Evolutionary conservation across 2,113 vertebrate genomes (phyloP).

Genomic region (Nycticebus coucang): DNA sequence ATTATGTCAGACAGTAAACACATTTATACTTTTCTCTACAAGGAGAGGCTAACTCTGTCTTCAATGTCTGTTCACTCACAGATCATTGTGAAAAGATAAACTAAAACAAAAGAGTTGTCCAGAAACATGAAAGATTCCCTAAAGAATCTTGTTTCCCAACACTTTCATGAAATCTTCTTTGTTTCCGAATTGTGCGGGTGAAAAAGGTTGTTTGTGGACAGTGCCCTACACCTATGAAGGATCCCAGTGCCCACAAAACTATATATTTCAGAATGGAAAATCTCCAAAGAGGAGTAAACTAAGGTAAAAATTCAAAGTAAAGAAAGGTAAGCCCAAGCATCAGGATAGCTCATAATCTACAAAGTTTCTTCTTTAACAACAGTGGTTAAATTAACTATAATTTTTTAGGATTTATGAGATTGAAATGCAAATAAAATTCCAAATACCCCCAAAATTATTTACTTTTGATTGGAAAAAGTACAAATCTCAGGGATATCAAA

Average conservation of each 20-base stretch:
- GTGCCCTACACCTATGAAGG: neutral
- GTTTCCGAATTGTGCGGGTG: neutral
- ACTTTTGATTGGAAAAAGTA: neutral
- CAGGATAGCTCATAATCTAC: neutral
- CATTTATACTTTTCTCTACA: neutral
- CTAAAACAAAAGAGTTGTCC: neutral
- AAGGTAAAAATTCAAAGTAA: neutral
- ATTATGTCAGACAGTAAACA: neutral
- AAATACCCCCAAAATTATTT: neutral
- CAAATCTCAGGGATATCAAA: neutral
- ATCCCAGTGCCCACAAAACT: neutral
- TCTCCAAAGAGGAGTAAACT: neutral
- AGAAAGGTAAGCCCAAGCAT: neutral
- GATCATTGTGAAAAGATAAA: neutral
- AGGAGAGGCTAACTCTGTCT: neutral
- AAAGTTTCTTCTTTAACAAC: neutral
- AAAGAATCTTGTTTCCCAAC: neutral
- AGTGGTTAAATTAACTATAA: neutral
- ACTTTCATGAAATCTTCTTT: neutral
- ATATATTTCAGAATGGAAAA: neutral
- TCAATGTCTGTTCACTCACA: neutral
- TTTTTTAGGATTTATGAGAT: neutral
- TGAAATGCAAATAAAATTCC: neutral
- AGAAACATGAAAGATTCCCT: neutral
- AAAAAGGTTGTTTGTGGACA: neutral